phyloP scores from a whole-genome alignment of 2,888 invertebrate species.

The Hoplodrina blanda region DNA sequence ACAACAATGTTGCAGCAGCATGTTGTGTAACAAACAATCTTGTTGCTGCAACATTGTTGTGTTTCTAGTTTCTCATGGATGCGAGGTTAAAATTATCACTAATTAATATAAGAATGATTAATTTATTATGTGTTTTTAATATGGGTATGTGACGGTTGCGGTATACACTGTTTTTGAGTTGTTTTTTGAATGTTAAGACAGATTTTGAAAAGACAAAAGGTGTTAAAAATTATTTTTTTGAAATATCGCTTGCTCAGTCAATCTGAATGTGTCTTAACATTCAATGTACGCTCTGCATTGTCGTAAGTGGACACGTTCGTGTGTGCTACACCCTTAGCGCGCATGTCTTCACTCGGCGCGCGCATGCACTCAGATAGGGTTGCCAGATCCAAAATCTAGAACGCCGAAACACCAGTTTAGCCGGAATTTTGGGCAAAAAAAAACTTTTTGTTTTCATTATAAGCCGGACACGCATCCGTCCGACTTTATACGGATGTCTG shows the following conservation, averaged over 20 bases:
- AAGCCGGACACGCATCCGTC: no score
- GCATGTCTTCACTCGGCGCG: slow-evolving; percentile 57
- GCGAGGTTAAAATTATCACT: slow-evolving; percentile 13
- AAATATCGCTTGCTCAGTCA: neutral
- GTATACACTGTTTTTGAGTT: slow-evolving; percentile 26
- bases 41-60: slow-evolving; percentile 4
- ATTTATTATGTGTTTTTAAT: slow-evolving; percentile 33
- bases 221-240: no score
- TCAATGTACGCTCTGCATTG: slow-evolving; percentile 28
- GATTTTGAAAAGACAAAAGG: neutral
- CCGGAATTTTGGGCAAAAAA: no score
- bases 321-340: slow-evolving; percentile 51
- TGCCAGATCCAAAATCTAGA: no score
- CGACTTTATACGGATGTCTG: no score
- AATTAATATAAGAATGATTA: slow-evolving; percentile 34
- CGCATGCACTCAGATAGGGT: slow-evolving; percentile 72
- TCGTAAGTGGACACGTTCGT: slow-evolving; percentile 38
- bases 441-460: no score
- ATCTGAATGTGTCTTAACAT: slow-evolving; percentile 29
- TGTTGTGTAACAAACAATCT: neutral
- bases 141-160: slow-evolving; percentile 47
- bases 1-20: slow-evolving; percentile 8
- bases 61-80: neutral
- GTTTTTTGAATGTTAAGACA: slow-evolving; percentile 17
- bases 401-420: no score